Base-by-base conservation (phyloP, 2,888 invertebrate genomes). In the Spodoptera littoralis region DNA sequence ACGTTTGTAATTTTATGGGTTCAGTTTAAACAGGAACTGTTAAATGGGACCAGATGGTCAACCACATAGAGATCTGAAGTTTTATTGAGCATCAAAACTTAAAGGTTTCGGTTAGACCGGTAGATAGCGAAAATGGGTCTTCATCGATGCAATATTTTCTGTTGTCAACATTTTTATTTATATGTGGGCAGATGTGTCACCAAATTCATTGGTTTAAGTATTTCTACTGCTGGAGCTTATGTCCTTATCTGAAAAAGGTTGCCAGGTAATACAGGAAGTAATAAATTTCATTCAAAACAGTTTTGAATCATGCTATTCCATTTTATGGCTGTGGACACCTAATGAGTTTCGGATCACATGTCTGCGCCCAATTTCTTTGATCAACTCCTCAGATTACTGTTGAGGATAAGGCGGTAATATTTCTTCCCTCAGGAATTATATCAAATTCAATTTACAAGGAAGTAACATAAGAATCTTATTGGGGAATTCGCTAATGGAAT, bases 1-100 rank as follows among this genome's bases (percentile, higher is more conserved):
- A 65, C 65, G 68, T 55, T 30, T 36, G 36, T 36, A 59, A 54
- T 65, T 75, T 67, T 54, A 77, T 60, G 47, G 43, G 53, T 65
- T 51, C 46, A 41, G 12, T 65, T 62, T 73, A 76, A 76, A 74
- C 70, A 70, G 58, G 55, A 68, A 62, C 54, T 22, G 59, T 70
- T 50, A 55, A 65, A 65, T 67, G 65, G 71, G 48, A 72, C 67
- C 76, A 76, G 65, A 71, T 74, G 71, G 65, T 72, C 50, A 59
- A 70, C 70, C 70, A 47, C 69, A 58, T 46, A 11, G 27, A 67
- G 30, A 67, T 71, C 56, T 69, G 18, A 68, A 66, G 55, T 66
- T 69, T 76, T 65, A 67, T 60, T 59, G 63, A 51, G 52, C 53
- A 65, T 68, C 46, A 64, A 62, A 58, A 57, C 42, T 27, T 44